Base-by-base conservation (phyloP, 1,140 invertebrate species). In the Pinna nobilis region DNA sequence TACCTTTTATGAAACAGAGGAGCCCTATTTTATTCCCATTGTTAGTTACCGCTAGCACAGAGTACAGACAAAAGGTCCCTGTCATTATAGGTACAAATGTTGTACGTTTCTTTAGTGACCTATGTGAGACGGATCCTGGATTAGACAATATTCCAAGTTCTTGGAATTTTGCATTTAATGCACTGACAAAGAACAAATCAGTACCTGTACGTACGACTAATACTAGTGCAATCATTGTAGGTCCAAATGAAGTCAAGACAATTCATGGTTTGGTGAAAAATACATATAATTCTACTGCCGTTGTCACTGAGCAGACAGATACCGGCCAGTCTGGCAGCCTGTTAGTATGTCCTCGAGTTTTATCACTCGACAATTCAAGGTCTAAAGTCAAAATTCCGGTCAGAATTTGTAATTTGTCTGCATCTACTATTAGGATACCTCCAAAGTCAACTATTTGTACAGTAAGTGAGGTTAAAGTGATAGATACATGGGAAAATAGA, bases 21-120 rank as follows among this genome's bases (percentile, higher is more conserved):
- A 13, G 13, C 20, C 13, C 2, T 20, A 50, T 70, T 37, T n/a
- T n/a, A n/a, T n/a, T n/a, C n/a, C 68, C 68, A 15, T 32, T 47
- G 20, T 51, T 70, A 13, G 68, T 70, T 33, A 59, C 63, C 20
- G 18, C 55, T 3, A 9, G 63, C 6, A 61, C 68, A 60, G 44
- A 70, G 3, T 60, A 60, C 39, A 15, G 30, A 23, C 33, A 20
- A 30, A 35, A 51, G 18, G 55, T 60, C 25, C 57, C 68, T 20
- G 35, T 70, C 5, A 61, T 70, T n/a, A 35, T 72, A 6, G 70
- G 61, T 47, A 72, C 70, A 44, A 53, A 72, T 33, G 35, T 65
- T 7, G 35, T 72, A 18, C 60, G n/a, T n/a, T n/a, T n/a, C 44
- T 47, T 11, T 33, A 53, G 28, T 3, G 20, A 47, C 20, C 30